Base-by-base conservation (phyloP, 2,113 vertebrate species). In the Nymphicus hollandicus region DNA sequence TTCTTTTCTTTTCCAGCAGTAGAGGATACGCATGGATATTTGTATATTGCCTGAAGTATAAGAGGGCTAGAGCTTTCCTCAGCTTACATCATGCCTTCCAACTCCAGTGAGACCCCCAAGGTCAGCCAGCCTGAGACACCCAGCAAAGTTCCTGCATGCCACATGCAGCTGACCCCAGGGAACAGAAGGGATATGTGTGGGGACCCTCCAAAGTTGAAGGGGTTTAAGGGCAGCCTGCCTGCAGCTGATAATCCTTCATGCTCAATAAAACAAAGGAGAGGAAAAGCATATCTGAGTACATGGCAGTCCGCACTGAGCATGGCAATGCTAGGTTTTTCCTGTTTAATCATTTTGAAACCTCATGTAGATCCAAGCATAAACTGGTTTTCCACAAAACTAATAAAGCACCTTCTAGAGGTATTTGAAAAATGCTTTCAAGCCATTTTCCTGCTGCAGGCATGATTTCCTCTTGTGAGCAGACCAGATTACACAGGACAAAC, bases 31-130 rank as follows among this genome's bases (percentile, higher is more conserved):
- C 9, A 24, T 9, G 13, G n/a, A 68, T 47, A 31, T 69, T 44
- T 78, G 6, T 31, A 13, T 44, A 41, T 50, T 60, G 10, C 6
- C 10, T 64, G 53, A 84, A 49, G 20, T 31, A 20, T 27, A 37
- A 33, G 28, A 41, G 15, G 43, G 20, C 3, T 35, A 79, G 44
- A 84, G 31, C 12, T 79, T 39, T 81, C 33, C 15, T 33, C 20
- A 24, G 6, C 53, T 17, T 66, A 10, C 23, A 28, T 1, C 1
- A 4, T 31, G 24, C 29, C 17, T 84, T 89, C 65, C 27, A 71
- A 17, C 2, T 2, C 12, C 19, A 33, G 22, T 11, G 28, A 76
- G 46, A n/a, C 5, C 31, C 1, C 0, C 29, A 24, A 23, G 6
- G 41, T 53, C n/a, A 70, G 44, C 28, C 60, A 44, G 13, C 6